These are phyloP conservation scores for Platycnemis pennipes DNA, from an alignment of 2,888 invertebrate species.

Conservation along the genomic window DNA sequence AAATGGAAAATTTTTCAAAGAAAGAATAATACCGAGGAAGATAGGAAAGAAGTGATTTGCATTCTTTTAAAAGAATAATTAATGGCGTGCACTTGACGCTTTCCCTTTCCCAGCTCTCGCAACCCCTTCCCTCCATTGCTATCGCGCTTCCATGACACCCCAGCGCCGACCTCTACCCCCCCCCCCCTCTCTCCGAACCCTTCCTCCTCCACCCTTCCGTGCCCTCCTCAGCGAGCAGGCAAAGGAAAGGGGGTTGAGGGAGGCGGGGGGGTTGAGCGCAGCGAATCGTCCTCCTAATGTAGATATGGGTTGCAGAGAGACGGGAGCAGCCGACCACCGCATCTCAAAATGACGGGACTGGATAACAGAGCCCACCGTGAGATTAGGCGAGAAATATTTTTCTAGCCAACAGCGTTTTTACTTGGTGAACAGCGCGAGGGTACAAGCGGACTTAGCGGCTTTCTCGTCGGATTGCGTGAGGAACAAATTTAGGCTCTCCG, in stretches of 20 bases:
- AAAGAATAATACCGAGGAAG: conserved; percentile 62
- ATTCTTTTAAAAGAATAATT: conserved; percentile 69
- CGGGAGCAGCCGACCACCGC: background rate
- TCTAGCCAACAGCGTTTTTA: too few relatives aligned
- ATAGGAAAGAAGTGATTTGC: conserved; percentile 69
- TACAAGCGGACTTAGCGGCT: too few relatives aligned
- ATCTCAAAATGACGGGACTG: too few relatives aligned
- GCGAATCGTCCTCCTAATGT: background rate
- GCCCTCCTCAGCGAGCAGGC: background rate
- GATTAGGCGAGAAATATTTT: too few relatives aligned
- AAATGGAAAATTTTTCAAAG: conserved; percentile 67
- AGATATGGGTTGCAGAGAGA: background rate
- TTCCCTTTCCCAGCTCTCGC: conserved; percentile 45
- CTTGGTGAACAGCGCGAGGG: too few relatives aligned
- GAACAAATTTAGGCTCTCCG: too few relatives aligned
- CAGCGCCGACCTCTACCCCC: background rate
- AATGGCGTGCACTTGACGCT: conserved; percentile 69
- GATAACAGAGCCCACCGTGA: too few relatives aligned
- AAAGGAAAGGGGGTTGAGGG: background rate
- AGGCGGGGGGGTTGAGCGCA: background rate
- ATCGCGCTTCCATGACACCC: background rate
- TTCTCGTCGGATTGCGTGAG: too few relatives aligned
- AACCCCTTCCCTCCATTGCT: background rate
- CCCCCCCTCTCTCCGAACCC: background rate
- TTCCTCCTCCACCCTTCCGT: background rate